Base-by-base conservation (phyloP, 64 coral and sea anemone species). In the Stichodactyla mertensii region DNA sequence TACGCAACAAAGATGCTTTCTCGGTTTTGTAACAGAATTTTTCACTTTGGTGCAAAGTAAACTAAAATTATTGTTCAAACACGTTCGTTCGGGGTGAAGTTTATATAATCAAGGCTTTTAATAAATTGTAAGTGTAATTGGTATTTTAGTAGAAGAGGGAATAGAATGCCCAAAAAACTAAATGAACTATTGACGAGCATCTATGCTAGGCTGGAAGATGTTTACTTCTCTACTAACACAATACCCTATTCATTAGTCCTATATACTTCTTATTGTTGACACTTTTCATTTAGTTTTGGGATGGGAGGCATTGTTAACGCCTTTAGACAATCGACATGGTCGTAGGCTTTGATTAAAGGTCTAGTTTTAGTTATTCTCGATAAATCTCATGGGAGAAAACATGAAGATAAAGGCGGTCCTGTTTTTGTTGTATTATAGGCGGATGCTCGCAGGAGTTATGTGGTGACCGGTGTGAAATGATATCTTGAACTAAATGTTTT, bases 241-340 rank as follows among this genome's bases (percentile, higher is more conserved):
- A 87, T 70, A 58, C 54, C 45, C 80, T 79, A 85, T 87, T 91
- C 90, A 91, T 91, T 91, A 91, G 90, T 82, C 51, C 86, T 82
- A 87, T 87, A 83, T 87, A 87, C 61, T 12, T 31, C 61, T 87
- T 74, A 91, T 91, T 91, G 90, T 91, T 91, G 11, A 55, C 14
- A 20, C 82, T 74, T 61, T 91, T 91, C 64, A 81, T 87, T 83
- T 86, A 36, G 60, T 24, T 70, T 12, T 86, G 85, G 90, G 55
- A 87, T 66, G 85, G 84, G 79, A 59, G 51, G 59, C 90, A 87
- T 91, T 91, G 85, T 87, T 83, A 87, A 91, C 85, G 86, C 90
- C 90, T 91, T 20, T 36, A 83, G 51, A 82, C 90, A 91, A 91
- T 85, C 61, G 59, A 82, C 53, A 16, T 55, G 27, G 83, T 62